Base-by-base conservation (phyloP, 2,888 invertebrate species). In the Trachelus troglodyta region DNA sequence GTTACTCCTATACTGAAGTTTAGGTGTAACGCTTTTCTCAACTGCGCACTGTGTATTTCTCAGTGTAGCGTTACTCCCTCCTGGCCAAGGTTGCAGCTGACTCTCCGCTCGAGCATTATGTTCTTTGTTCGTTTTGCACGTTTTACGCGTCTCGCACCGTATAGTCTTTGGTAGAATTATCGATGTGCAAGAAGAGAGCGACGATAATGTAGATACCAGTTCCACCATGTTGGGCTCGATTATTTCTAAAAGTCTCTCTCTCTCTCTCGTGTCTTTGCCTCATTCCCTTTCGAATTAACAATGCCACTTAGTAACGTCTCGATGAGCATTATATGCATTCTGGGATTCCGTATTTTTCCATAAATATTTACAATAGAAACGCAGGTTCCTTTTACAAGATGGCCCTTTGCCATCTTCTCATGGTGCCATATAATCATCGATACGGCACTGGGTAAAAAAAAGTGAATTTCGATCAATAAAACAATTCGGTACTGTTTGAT, bases 121-220 rank as follows among this genome's bases (percentile, higher is more conserved):
- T 73, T 78, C 78, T 78, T 78, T 78, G 78, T 78, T 78, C 76
- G 34, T 69, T 31, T 30, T 71, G 71, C 71, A 34, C 33, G 71
- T 71, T 71, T 71, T 33, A 71, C 71, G 71, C 71, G 71, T 34
- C 33, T 34, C 12, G 71, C 71, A 71, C 31, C 71, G 71, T 71
- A 31, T 9, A 71, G 71, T 34, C 71, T 34, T 34, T 71, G 71
- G 71, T 33, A 9, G 71, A 12, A 71, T 71, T 33, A 71, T 71
- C 71, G 71, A 71, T 71, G 34, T 31, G 71, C 31, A 34, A 71
- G 71, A 71, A 71, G 30, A 33, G 33, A 31, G 71, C 71, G 23
- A 31, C 71, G 71, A 31, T 34, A 34, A 71, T 71, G 34, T 56
- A 56, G 23, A 56, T 23, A 34, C 71, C 31, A 31, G 71, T 33